A percentile compares a stretch with the other conserved stretches of the same genome.
phyloP scores from a whole-genome alignment of 2,113 vertebrate genomes.

The Takifugu bimaculatus region DNA sequence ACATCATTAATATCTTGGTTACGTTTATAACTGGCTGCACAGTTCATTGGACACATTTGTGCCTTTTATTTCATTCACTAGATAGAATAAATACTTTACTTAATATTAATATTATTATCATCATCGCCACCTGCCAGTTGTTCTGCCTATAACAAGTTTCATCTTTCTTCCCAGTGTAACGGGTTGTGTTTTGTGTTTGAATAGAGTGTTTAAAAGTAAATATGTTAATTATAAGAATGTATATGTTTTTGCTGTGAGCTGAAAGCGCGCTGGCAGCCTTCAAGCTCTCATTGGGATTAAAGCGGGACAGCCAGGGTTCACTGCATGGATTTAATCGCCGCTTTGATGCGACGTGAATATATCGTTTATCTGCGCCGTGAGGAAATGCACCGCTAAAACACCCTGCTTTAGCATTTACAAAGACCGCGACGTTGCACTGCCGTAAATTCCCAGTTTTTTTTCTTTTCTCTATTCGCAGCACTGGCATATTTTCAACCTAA shows the following conservation, averaged over 20 bases:
- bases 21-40: too few relatives aligned
- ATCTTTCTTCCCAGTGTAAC: neutral
- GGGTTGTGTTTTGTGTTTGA: slow-evolving; percentile 18
- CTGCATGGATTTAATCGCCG: slow-evolving; percentile 36
- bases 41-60: too few relatives aligned
- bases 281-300: slow-evolving; percentile 61
- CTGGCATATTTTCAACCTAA: too few relatives aligned
- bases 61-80: too few relatives aligned
- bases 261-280: slow-evolving; percentile 13
- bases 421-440: neutral
- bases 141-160: neutral
- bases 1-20: too few relatives aligned
- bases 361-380: slow-evolving; percentile 14
- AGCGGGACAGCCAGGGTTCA: slow-evolving; percentile 20
- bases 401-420: neutral
- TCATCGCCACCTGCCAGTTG: too few relatives aligned
- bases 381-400: neutral
- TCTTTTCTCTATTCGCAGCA: too few relatives aligned
- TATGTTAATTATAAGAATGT: slow-evolving; percentile 36
- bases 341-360: slow-evolving; percentile 54
- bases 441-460: too few relatives aligned
- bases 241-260: slow-evolving; percentile 34
- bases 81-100: too few relatives aligned
- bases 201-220: slow-evolving; percentile 38
- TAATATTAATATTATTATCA: too few relatives aligned